phyloP scores from a whole-genome alignment of 2,888 invertebrate genomes.

The Prosopocoilus inquinatus region DNA sequence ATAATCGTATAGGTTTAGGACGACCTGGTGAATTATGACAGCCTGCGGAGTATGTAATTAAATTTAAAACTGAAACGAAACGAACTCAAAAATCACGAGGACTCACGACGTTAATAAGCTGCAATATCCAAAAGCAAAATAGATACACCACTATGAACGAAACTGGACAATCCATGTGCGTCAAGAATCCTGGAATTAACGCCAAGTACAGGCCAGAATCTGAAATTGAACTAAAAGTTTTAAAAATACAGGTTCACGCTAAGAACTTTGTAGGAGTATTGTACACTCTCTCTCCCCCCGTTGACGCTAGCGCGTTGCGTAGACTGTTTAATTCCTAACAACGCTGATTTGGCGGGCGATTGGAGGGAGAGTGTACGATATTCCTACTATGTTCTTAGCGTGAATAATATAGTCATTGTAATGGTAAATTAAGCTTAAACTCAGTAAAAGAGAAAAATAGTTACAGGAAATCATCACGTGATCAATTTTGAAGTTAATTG shows the following conservation, averaged over 20 bases:
- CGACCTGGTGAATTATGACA: conserved; percentile 24
- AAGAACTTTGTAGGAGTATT: no score
- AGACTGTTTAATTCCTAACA: no score
- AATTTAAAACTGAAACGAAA: background rate
- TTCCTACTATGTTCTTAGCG: no score
- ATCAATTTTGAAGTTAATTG: conserved; percentile 11
- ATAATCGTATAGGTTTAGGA: conserved; percentile 31
- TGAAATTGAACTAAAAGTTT: conserved; percentile 4
- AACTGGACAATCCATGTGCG: conserved; percentile 20
- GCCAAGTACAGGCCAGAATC: conserved; percentile 27
- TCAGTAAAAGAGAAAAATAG: background rate
- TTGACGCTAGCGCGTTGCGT: no score
- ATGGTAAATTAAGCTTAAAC: no score
- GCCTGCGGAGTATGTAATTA: conserved; percentile 19
- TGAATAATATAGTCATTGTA: no score
- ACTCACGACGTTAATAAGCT: background rate
- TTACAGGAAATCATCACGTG: conserved; percentile 26
- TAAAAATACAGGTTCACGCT: no score
- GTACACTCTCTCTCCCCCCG: no score
- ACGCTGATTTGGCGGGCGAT: no score
- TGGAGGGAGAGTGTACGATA: no score
- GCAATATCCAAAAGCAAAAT: conserved; percentile 20
- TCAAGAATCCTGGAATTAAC: conserved; percentile 29
- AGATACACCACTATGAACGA: conserved; percentile 25
- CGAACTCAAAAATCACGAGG: background rate